Evolutionary conservation across 2,797 vertebrate genomes (phyloP), one percentile per base, ranked within the genome.

Genomic region (Erethizon dorsatum): DNA sequence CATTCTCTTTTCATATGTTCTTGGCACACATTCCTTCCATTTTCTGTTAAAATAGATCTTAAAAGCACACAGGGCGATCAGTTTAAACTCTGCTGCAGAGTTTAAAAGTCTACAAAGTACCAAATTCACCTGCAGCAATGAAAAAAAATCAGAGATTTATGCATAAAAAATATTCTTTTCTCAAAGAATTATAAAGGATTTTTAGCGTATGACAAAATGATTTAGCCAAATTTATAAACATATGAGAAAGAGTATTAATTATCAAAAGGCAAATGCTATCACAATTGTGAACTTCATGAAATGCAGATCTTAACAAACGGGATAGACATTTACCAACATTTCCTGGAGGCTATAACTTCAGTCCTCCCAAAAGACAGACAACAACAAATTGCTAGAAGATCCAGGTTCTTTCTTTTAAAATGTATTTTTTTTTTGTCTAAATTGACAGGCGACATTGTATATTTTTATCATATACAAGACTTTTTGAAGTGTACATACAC

Each of bases 211-310:
- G 88, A 65, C 82, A 61, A 83, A 67, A 94, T 47, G 14, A 93
- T 73, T 17, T 90, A 33, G 31, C 33, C 28, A 89, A 83, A 83
- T 22, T 56, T n/a, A 96, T 90, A 89, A 91, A 91, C 22, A 79
- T 31, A 87, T 50, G 3, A 94, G 45, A 93, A 91, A 90, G 2
- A 71, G 41, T 77, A 50, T 77, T 77, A 47, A 75, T 28, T 45
- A 50, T 77, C 73, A 4, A 93, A 69, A 88, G 83, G 71, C 20
- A 41, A 54, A 84, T n/a, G 28, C 59, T 71, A 69, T 28, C 80
- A 33, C 3, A 61, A n/a, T 73, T 78, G 80, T 26, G 4, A 84
- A 95, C 63, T 79, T 88, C 61, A 93, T 28, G 41, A 26, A 26
- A 47, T 4, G 24, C 9, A 79, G 63, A 82, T 41, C 9, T 94